These are phyloP conservation scores for Channallabes apus DNA, from an alignment of 2,797 vertebrate genomes.

Conservation along the genomic window DNA sequence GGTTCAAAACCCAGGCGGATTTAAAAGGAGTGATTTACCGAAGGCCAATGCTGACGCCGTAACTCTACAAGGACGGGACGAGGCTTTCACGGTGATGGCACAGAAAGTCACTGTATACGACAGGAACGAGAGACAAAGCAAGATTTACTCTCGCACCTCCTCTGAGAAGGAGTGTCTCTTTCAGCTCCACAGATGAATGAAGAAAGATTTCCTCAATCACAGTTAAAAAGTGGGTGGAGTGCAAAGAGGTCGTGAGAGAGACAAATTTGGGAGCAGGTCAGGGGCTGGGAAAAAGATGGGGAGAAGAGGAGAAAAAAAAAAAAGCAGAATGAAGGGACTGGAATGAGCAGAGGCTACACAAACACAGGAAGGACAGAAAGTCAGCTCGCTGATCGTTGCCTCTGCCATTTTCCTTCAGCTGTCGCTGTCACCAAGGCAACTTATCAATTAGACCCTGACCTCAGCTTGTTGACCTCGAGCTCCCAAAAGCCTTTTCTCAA, in stretches of 20 bases:
- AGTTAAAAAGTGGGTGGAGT: constrained; percentile 37
- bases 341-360: constrained; percentile 66
- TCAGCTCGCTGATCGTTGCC: constrained; percentile 55
- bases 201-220: constrained; percentile 50
- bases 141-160: constrained; percentile 50
- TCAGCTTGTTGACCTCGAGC: constrained; percentile 67
- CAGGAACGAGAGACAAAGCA: constrained; percentile 19
- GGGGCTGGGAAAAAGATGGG: constrained; percentile 60
- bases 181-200: constrained; percentile 32
- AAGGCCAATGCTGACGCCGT: constrained; percentile 37
- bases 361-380: constrained; percentile 59
- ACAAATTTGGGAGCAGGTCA: constrained; percentile 64
- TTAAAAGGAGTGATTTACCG: constrained; percentile 47
- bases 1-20: constrained; percentile 26
- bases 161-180: constrained; percentile 40
- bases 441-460: constrained; percentile 63
- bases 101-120: constrained; percentile 26
- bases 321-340: constrained; percentile 46
- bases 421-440: constrained; percentile 68
- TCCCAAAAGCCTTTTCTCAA: constrained; percentile 35
- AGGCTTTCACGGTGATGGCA: constrained; percentile 40
- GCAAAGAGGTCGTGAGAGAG: constrained; percentile 56
- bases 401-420: constrained; percentile 69
- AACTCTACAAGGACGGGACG: constrained; percentile 15
- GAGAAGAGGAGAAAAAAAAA: constrained; percentile 49